Evolutionary conservation across 1,140 invertebrate genomes (phyloP), one percentile per base, ranked within the genome.

Genomic region (Apis laboriosa): DNA sequence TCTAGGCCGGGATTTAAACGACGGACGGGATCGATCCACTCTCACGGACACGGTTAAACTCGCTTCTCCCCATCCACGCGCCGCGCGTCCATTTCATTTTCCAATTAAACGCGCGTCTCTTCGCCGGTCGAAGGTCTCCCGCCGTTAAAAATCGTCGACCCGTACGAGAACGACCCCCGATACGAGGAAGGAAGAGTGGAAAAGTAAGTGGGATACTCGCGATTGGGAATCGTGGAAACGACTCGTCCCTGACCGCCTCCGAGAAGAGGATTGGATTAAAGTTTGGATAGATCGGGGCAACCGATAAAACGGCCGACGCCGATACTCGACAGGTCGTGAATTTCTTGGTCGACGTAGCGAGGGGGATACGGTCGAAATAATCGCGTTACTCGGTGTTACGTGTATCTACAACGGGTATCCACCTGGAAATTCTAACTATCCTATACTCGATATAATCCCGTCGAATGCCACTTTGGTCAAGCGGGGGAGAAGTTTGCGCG

Each of bases 1-100:
- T 72, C 58, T 34, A 34, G 55, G 55, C 82, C 21, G 19, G 77
- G 67, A 84, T 80, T 84, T 80, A 72, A 84, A 84, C 70, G 77
- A 84, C 70, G 77, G 15, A 51, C 58, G 63, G 43, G 60, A 79
- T 80, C 43, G 77, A 73, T 66, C 55, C 60, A 21, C 9, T 24
- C 9, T 51, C 60, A 43, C 71, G 66, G 28, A 56, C 67, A 51
- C 43, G 77, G 19, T 72, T 70, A 72, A 83, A 83, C 81, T 68
- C 74, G 43, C 0, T 53, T 12, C 51, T 55, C 28, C 19, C 24
- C 28, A 49, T 34, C 72, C 34, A 56, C 64, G 28, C 34, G 34
- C 34, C 34, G 2, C 34, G 34, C 61, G 74, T 70, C 77, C 80
- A 49, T 82, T 82, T 82, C 53, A 19, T 77, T 68, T 53, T 55